These are phyloP conservation scores for Pachycephala philippinensis DNA, from an alignment of 2,113 vertebrate species.

Conservation along the genomic window DNA sequence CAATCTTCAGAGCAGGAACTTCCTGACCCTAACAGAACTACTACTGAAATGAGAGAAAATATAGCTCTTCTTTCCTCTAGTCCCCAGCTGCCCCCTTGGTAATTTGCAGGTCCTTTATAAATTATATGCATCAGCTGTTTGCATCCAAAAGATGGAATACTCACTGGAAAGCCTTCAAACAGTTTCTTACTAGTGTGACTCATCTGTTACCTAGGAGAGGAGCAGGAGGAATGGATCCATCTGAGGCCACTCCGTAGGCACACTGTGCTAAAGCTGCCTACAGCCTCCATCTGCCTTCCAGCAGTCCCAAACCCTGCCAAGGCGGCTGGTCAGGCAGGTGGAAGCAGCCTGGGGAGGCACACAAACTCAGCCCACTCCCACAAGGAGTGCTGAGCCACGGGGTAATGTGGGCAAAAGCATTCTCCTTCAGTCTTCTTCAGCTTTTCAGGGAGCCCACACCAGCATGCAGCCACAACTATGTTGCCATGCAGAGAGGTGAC, in stretches of 20 bases:
- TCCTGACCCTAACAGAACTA: background rate
- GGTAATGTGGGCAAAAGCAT: background rate
- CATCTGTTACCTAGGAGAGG: slow-evolving; percentile 56
- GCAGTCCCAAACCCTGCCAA: background rate
- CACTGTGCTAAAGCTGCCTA: background rate
- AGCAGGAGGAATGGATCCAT: slow-evolving; percentile 5
- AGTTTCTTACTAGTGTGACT: background rate
- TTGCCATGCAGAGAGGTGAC: background rate
- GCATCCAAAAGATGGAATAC: background rate
- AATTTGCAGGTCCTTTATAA: background rate
- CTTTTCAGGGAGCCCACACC: background rate
- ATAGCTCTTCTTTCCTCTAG: background rate
- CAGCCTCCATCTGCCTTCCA: slow-evolving; percentile 47
- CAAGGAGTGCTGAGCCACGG: background rate
- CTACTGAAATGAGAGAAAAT: background rate
- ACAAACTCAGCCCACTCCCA: background rate
- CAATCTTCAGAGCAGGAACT: background rate
- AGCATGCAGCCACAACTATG: background rate
- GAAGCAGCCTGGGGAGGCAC: background rate
- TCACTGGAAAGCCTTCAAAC: slow-evolving; percentile 6
- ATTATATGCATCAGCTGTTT: background rate
- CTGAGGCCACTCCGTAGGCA: slow-evolving; percentile 23
- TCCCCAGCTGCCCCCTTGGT: background rate
- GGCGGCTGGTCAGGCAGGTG: background rate
- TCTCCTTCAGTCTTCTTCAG: background rate